Base-by-base conservation (phyloP, 2,888 invertebrate genomes). In the Epistrophe grossulariae region DNA sequence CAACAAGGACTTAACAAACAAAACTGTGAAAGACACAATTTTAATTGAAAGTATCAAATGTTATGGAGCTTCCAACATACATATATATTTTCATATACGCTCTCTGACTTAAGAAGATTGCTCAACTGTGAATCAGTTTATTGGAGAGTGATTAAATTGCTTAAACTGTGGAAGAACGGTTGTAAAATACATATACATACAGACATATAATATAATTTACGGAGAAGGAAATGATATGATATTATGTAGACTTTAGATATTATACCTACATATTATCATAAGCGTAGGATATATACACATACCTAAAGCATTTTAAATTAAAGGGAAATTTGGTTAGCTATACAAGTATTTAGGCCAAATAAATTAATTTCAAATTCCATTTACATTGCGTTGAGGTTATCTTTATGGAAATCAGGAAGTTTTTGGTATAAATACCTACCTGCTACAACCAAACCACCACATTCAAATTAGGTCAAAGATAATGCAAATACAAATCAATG, bases 21-120 rank as follows among this genome's bases (percentile, higher is more conserved):
- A 52, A 76, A 72, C 60, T 71, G 62, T 38, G 24, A 48, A 76
- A 82, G 85, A 70, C 79, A 60, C 66, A 72, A 72, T 83, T 87
- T 87, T 87, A 87, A 87, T 83, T 87, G 83, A 87, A 87, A 76
- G 72, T 83, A 83, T 87, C 76, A 83, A 83, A 83, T 79, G 71
- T 68, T 79, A 13, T 28, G 40, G 40, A 60, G 60, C 13, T 38
- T 2, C 24, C 1, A 2, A 2, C 24, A 24, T 24, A 24, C 24
- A 8, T 8, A 38, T 15, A 55, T 8, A 24, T 15, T 48, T 0
- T 19, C 19, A 57, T 19, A 72, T 19, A 24, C 60, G 50, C 19
- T 40, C 17, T 64, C 60, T 59, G 76, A 79, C 57, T 76, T 72
- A 64, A 60, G 83, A 72, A 76, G 83, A 66, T 72, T 76, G 57